phyloP scores from a whole-genome alignment of 1,140 invertebrate species.

The Listronotus bonariensis region DNA sequence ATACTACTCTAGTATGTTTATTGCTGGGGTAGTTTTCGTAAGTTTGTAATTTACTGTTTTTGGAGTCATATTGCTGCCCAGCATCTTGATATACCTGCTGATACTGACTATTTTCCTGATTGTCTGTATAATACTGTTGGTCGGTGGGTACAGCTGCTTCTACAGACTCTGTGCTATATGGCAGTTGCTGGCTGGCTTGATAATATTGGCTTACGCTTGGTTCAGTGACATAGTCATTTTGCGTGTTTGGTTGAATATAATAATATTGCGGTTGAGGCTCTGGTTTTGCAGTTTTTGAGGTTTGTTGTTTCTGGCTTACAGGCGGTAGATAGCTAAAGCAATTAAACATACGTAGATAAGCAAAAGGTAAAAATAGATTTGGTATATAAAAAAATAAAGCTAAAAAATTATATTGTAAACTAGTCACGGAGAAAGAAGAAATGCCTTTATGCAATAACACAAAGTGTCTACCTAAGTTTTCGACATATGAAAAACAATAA shows the following conservation, averaged over 20 bases:
- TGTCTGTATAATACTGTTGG: constrained; percentile 2
- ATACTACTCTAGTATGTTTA: constrained; percentile 23
- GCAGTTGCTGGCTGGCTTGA: no score
- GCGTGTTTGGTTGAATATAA: constrained; percentile 13
- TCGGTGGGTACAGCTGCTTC: background rate
- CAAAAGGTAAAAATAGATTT: no score
- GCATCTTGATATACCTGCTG: background rate
- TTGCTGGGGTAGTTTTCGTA: constrained; percentile 23
- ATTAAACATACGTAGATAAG: no score
- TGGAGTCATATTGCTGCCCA: constrained; percentile 1
- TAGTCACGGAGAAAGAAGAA: no score
- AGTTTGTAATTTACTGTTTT: constrained; percentile 20
- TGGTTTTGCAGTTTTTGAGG: background rate
- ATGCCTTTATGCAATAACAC: no score
- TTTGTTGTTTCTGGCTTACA: background rate
- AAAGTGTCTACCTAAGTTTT: no score
- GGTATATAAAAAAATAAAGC: no score
- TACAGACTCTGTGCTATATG: no score
- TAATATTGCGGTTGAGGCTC: constrained; percentile 10
- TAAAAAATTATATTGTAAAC: no score
- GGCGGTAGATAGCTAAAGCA: no score
- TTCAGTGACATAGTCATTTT: background rate
- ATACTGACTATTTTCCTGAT: background rate
- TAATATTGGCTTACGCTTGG: constrained; percentile 2
- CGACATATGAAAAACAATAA: no score